Conservation (phyloP, 2,888 invertebrate species). For the Cremastinae sp. region DNA sequence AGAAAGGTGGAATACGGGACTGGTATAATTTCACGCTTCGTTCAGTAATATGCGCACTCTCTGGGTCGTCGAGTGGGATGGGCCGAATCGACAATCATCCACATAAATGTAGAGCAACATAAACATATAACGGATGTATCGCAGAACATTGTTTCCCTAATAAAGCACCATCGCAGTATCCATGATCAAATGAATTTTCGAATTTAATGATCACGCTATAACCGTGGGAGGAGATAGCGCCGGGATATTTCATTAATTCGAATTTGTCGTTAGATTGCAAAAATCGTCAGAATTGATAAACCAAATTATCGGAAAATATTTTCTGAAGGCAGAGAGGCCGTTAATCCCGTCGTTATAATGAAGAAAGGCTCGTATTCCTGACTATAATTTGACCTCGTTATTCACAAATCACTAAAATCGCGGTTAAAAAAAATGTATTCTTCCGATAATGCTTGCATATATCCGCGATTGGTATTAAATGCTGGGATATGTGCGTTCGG, state of each 20-base stretch:
- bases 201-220: neutral
- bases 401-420: neutral
- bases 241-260: neutral
- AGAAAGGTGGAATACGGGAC: slow-evolving; percentile 58
- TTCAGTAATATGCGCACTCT: slow-evolving; percentile 13
- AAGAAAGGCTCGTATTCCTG: no score
- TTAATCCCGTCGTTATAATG: no score
- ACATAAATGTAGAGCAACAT: slow-evolving; percentile 16
- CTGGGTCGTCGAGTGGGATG: slow-evolving; percentile 20
- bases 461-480: no score
- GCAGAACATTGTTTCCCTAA: slow-evolving; percentile 13
- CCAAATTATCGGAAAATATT: no score
- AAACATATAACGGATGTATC: slow-evolving; percentile 3
- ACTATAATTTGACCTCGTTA: no score
- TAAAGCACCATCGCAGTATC: slow-evolving; percentile 3
- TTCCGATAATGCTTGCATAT: no score
- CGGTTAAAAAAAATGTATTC: no score
- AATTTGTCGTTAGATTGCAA: neutral
- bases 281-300: neutral
- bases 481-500: no score
- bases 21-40: slow-evolving; percentile 75
- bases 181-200: neutral
- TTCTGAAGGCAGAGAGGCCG: no score
- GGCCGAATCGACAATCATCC: slow-evolving; percentile 32
- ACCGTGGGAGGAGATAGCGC: neutral